phyloP scores from a whole-genome alignment of 2,797 vertebrate species.

The Gambelia wislizenii region DNA sequence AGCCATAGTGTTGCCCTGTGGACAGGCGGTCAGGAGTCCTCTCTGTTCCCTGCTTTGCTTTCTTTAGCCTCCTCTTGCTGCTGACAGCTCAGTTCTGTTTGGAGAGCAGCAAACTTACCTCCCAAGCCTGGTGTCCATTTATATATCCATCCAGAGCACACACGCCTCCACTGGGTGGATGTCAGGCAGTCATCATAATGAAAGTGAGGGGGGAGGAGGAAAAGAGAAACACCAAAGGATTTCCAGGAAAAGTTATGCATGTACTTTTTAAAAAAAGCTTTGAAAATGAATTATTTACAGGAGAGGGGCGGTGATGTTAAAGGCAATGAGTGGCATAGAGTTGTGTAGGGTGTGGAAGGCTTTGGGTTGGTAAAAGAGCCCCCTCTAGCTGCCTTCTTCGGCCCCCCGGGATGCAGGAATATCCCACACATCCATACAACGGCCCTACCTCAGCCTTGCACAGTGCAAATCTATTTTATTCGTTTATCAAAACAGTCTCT shows the following conservation, averaged over 20 bases:
- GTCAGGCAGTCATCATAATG: not conserved
- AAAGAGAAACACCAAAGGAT: not conserved
- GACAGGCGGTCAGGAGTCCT: no score
- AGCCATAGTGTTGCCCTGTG: not conserved
- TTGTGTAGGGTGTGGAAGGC: not conserved
- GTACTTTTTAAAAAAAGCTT: not conserved
- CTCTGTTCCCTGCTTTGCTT: not conserved
- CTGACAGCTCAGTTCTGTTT: no score
- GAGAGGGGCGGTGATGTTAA: not conserved
- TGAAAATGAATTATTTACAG: not conserved
- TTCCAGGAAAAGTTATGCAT: conserved; percentile 54
- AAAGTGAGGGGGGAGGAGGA: not conserved
- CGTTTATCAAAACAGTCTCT: not conserved
- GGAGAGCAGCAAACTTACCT: not conserved
- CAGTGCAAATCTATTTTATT: not conserved
- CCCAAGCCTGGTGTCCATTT: conserved; percentile 27
- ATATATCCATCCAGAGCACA: conserved; percentile 40
- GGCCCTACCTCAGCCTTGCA: not conserved
- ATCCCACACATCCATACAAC: no score
- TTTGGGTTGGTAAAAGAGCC: not conserved
- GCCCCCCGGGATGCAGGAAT: not conserved
- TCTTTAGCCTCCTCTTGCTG: not conserved
- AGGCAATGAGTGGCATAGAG: not conserved
- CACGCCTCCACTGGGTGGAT: conserved; percentile 36
- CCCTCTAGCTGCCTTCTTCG: not conserved